A percentile compares a stretch with the other conserved stretches of the same genome.
Conservation (phyloP, 2,797 vertebrate species). For the Vultur gryphus region DNA sequence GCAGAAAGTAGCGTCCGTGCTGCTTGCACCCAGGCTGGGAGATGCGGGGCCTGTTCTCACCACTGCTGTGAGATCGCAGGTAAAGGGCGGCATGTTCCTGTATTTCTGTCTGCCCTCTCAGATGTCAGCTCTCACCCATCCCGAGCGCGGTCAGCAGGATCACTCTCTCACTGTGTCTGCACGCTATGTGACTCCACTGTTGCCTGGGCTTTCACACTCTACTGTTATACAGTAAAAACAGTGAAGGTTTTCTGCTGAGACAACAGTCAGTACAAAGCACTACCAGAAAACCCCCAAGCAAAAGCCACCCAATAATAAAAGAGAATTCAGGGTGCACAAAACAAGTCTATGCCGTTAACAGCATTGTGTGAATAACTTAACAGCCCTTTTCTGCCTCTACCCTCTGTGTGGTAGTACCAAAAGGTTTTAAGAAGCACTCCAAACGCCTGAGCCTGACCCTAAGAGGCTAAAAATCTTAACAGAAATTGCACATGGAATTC, state of each 20-base stretch:
- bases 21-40: neutral
- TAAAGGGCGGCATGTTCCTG: neutral
- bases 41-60: neutral
- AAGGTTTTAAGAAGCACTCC: neutral
- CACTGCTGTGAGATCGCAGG: accelerated
- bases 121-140: neutral
- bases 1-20: neutral
- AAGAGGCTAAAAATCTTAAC: neutral
- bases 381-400: neutral
- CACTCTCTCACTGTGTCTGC: accelerated
- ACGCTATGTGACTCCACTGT: accelerated
- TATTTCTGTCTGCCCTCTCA: neutral
- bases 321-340: neutral
- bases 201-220: neutral
- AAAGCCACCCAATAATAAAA: neutral
- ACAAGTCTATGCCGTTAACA: neutral
- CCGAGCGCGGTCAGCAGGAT: accelerated
- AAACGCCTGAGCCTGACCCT: neutral
- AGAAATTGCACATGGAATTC: constrained; percentile 4
- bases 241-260: neutral
- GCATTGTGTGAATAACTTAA: neutral
- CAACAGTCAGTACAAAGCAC: neutral
- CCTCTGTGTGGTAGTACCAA: neutral
- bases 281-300: neutral
- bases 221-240: neutral